These are phyloP conservation scores for Regulus satrapa DNA, from an alignment of 2,113 vertebrate genomes.

Conservation along the genomic window DNA sequence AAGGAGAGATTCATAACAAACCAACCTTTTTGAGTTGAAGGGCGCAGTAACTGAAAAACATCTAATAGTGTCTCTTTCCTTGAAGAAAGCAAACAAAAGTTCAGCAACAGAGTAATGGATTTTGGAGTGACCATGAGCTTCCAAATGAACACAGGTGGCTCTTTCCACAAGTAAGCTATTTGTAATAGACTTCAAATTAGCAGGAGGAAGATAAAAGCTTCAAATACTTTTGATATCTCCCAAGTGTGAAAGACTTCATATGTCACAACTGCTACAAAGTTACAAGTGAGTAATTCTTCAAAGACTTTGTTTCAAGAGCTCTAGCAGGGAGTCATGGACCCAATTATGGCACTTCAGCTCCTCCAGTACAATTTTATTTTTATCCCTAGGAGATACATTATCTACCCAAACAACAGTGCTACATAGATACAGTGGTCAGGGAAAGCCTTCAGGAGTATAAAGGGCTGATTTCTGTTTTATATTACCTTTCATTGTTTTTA, in stretches of 20 bases:
- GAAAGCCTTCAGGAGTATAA: background rate
- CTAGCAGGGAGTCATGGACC: background rate
- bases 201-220: constrained; percentile 59
- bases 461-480: background rate
- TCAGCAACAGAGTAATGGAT: constrained; percentile 27
- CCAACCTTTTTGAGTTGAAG: constrained; percentile 33
- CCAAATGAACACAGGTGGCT: constrained; percentile 72
- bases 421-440: background rate
- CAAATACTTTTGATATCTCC: constrained; percentile 67
- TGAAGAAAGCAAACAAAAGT: constrained; percentile 45
- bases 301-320: background rate
- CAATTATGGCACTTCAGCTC: background rate
- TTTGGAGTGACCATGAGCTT: constrained; percentile 56
- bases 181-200: constrained; percentile 74
- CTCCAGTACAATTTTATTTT: background rate
- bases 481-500: background rate
- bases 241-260: constrained; percentile 72
- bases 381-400: background rate
- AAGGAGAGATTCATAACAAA: constrained; percentile 21
- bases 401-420: background rate
- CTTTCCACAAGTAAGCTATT: constrained; percentile 62
- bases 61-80: background rate
- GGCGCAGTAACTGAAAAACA: constrained; percentile 40
- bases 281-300: background rate
- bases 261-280: constrained; percentile 47